Evolutionary conservation across 2,888 invertebrate genomes (phyloP).

Genomic region (Dendrolimus houi): DNA sequence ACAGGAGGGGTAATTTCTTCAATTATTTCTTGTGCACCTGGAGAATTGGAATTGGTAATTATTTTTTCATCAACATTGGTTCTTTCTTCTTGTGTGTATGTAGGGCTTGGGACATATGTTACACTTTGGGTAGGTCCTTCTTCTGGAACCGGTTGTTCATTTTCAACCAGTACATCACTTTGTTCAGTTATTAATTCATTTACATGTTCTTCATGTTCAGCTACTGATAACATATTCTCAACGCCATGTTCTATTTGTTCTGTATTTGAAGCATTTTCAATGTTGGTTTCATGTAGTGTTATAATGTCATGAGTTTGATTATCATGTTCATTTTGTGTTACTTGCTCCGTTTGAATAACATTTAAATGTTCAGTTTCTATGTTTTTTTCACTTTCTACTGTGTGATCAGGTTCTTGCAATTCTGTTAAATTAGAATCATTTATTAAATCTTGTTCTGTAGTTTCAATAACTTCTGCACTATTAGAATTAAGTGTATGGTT

Average conservation of each 20-base stretch:
- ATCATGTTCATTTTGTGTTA: not conserved
- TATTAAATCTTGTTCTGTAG: conserved; percentile 4
- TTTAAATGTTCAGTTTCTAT: no score
- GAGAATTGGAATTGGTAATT: conserved; percentile 1
- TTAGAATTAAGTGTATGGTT: conserved; percentile 1
- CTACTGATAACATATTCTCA: not conserved
- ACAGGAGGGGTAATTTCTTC: conserved; percentile 7
- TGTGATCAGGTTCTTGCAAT: no score
- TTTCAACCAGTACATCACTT: not conserved
- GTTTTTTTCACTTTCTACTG: no score
- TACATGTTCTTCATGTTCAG: not conserved
- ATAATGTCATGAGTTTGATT: conserved; percentile 5
- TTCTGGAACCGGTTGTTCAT: not conserved
- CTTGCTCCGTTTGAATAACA: not conserved
- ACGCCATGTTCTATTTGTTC: not conserved
- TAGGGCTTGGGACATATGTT: conserved; percentile 2
- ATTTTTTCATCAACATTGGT: not conserved
- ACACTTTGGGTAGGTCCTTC: not conserved
- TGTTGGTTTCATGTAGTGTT: conserved; percentile 2
- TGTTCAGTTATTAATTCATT: not conserved
- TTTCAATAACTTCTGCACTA: conserved; percentile 9
- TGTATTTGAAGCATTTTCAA: not conserved
- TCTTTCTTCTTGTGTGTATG: conserved; percentile 2
- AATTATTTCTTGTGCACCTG: conserved; percentile 8
- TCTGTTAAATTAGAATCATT: no score